Evolutionary conservation across 1,140 invertebrate species (phyloP).

Genomic region (Ephestia elutella): DNA sequence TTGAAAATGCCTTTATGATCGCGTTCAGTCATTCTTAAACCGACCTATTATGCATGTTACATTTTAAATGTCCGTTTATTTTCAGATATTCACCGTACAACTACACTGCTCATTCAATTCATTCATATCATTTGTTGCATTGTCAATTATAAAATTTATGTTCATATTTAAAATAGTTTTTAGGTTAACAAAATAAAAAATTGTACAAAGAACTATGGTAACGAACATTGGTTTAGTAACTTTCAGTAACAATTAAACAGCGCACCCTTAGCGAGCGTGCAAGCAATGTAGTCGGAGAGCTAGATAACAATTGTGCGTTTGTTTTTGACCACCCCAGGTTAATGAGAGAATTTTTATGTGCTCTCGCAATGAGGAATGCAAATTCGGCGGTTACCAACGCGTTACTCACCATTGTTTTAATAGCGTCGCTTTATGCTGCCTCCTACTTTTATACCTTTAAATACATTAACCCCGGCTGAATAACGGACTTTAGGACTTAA

Average conservation of each 20-base stretch:
- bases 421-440: constrained; percentile 45
- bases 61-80: too few relatives aligned
- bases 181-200: too few relatives aligned
- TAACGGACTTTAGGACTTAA: constrained; percentile 47
- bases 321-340: constrained; percentile 60
- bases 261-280: constrained; percentile 21
- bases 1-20: too few relatives aligned
- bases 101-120: too few relatives aligned
- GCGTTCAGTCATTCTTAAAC: too few relatives aligned
- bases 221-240: too few relatives aligned
- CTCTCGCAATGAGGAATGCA: constrained; percentile 70
- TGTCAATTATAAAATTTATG: too few relatives aligned
- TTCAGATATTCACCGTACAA: too few relatives aligned
- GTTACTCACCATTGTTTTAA: constrained; percentile 64
- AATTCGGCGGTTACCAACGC: constrained; percentile 60
- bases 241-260: not conserved
- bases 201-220: too few relatives aligned
- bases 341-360: constrained; percentile 70
- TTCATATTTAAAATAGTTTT: too few relatives aligned
- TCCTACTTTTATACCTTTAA: constrained; percentile 56
- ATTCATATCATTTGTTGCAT: too few relatives aligned
- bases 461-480: constrained; percentile 53
- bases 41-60: too few relatives aligned
- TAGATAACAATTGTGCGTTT: constrained; percentile 34
- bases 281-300: constrained; percentile 8